Evolutionary conservation across 2,888 invertebrate genomes (phyloP).

Genomic region (Hofmannophila pseudospretella): DNA sequence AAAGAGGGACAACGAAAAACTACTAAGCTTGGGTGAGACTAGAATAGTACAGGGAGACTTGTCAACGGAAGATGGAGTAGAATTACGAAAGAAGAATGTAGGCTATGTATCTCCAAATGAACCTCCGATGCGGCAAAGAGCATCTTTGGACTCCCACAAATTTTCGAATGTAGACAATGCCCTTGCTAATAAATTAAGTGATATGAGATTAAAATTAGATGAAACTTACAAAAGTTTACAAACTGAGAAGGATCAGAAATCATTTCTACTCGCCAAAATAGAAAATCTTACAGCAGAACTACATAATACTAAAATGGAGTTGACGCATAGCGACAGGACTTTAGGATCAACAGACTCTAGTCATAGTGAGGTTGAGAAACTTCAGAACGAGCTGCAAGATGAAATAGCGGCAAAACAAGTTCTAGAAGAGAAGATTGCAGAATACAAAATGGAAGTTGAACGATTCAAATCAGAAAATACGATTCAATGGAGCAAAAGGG

Average conservation of each 20-base stretch:
- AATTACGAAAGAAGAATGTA: constrained; percentile 54
- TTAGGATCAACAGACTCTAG: constrained; percentile 67
- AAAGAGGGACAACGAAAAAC: constrained; percentile 89
- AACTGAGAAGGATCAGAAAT: constrained; percentile 64
- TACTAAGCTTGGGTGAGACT: constrained; percentile 74
- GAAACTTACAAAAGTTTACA: constrained; percentile 60
- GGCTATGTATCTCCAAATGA: constrained; percentile 53
- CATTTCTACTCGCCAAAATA: constrained; percentile 56
- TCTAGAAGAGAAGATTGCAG: constrained; percentile 62
- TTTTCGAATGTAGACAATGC: constrained; percentile 66
- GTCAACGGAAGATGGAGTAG: constrained; percentile 58
- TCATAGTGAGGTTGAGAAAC: constrained; percentile 64
- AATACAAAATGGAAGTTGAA: constrained; percentile 82
- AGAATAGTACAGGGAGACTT: constrained; percentile 60
- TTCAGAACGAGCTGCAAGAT: constrained; percentile 68
- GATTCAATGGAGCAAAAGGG: constrained; percentile 94
- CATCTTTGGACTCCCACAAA: constrained; percentile 66
- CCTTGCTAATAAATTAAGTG: constrained; percentile 58
- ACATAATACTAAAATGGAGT: constrained; percentile 57
- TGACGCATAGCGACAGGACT: constrained; percentile 57
- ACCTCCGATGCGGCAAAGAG: constrained; percentile 50
- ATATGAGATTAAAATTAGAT: constrained; percentile 54
- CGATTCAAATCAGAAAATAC: constrained; percentile 94
- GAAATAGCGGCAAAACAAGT: constrained; percentile 69
- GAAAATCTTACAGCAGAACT: constrained; percentile 58